Evolutionary conservation across 1,140 invertebrate genomes (phyloP), one percentile per base, ranked within the genome.

Genomic region (Acromyrmex charruanus): DNA sequence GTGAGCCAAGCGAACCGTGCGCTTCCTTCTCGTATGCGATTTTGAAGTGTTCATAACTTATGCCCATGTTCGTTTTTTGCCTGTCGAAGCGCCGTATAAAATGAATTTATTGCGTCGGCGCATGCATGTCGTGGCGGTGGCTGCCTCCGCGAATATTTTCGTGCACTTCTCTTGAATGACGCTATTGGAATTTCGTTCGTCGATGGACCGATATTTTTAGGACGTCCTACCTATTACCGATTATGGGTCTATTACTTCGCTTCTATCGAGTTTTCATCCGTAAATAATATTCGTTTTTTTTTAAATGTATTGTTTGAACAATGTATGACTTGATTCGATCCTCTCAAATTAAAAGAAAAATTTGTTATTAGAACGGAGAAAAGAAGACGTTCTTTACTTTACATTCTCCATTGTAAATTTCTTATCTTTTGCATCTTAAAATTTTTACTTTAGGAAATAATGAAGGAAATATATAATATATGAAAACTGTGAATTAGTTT

Each of bases 31-130:
- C 87, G 91, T 90, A 86, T 88, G 89, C 87, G 92, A 93, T 91
- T 93, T 92, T 91, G 85, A 92, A 94, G 92, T 91, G 88, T 68
- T 90, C 87, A 92, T 94, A 94, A 93, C 79, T 94, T 93, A 93
- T 87, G 82, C 77, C 59, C 85, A 77, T 86, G 91, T 77, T 85
- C 91, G 88, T 93, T 93, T 84, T 94, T 94, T 94, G 91, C 93
- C 93, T 93, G 93, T 94, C 93, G 88, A 87, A 87, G 87, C 89
- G 91, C 87, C 86, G 91, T 90, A 92, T 93, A 93, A 93, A 92
- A 88, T 86, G 89, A 93, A 94, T 94, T 93, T 94, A 94, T 93
- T 89, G 91, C 92, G 87, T 88, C 86, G 85, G 86, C 75, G 90
- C 88, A 91, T 93, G 91, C 88, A 91, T 90, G 91, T 91, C 90